phyloP scores from a whole-genome alignment of 2,797 vertebrate species.

The Ciconia nigra region DNA sequence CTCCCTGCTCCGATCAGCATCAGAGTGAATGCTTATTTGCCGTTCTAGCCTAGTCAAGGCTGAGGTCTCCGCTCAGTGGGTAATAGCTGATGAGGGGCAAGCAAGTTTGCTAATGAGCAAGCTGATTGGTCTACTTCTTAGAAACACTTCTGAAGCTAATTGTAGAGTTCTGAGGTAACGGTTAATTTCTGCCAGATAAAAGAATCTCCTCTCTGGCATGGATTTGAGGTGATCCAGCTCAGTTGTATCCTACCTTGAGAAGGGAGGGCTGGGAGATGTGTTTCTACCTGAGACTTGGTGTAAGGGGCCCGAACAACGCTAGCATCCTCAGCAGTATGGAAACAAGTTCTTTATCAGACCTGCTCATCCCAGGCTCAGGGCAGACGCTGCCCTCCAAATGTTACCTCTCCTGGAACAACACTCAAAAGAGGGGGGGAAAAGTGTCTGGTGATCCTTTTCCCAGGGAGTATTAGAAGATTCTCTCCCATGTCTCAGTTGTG shows the following conservation, averaged over 20 bases:
- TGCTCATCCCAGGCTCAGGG: not conserved
- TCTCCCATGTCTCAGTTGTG: not conserved
- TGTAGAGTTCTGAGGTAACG: not conserved
- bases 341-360: fast-evolving
- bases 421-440: not conserved
- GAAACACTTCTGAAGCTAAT: not conserved
- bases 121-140: not conserved
- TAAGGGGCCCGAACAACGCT: not conserved
- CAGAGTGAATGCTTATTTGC: not conserved
- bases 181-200: not conserved
- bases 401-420: not conserved
- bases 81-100: not conserved
- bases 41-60: not conserved
- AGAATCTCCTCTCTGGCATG: not conserved
- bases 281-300: not conserved
- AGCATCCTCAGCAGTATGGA: not conserved
- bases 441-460: not conserved
- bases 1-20: fast-evolving
- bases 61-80: not conserved
- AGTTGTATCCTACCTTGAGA: not conserved
- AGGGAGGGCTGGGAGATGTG: not conserved
- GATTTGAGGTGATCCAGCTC: not conserved
- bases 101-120: not conserved
- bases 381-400: not conserved
- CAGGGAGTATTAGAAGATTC: not conserved